Percentiles rank a stretch among this genome's conserved stretches.
These are phyloP conservation scores for Eueides isabella DNA, from an alignment of 1,140 invertebrate species.

Conservation along the genomic window DNA sequence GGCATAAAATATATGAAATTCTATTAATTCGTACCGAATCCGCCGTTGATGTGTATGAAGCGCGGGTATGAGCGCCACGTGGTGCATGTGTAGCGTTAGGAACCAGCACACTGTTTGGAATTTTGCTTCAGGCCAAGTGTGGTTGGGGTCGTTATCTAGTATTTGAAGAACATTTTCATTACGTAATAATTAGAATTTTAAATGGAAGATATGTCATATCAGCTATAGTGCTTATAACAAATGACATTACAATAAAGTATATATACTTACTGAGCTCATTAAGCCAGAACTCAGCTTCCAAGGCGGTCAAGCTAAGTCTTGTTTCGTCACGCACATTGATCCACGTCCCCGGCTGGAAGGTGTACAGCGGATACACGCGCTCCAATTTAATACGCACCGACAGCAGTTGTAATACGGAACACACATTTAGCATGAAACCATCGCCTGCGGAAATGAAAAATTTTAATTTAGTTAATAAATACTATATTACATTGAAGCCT, in stretches of 20 bases:
- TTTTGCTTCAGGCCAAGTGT: constrained; percentile 89
- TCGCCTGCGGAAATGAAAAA: constrained; percentile 83
- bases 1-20: no score
- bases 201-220: no score
- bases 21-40: constrained; percentile 60
- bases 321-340: constrained; percentile 93
- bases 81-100: constrained; percentile 95
- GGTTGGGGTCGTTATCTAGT: constrained; percentile 78
- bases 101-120: constrained; percentile 99
- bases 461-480: constrained; percentile 1
- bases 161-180: not conserved
- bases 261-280: constrained; percentile 84
- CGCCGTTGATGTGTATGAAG: constrained; percentile 94
- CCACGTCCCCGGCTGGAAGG: constrained; percentile 91
- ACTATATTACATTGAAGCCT: no score
- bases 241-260: no score
- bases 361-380: constrained; percentile 93
- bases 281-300: constrained; percentile 91
- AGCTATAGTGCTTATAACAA: no score
- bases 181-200: not conserved
- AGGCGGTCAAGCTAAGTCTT: constrained; percentile 90
- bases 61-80: constrained; percentile 93
- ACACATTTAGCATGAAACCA: constrained; percentile 96
- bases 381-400: constrained; percentile 93
- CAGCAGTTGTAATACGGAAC: constrained; percentile 94